Evolutionary conservation across 1,140 invertebrate genomes (phyloP), one percentile per base, ranked within the genome.

Genomic region (Chironomus striatipennis): DNA sequence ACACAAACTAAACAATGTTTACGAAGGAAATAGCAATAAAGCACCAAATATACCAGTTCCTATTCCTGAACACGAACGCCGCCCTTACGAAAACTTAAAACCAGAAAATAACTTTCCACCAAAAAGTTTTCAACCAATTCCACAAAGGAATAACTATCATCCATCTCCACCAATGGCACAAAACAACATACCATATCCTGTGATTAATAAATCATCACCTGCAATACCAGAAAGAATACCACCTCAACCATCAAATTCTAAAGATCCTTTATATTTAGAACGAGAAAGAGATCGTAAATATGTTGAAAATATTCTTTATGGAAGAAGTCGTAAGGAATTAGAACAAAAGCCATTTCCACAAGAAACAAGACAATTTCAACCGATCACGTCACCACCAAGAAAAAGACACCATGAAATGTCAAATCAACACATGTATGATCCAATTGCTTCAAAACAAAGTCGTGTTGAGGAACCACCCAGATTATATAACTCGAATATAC

Each of bases 1-100:
- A n/a, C 47, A 57, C 15, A 57, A 57, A 70, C 65, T 17, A 20
- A 70, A 70, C 6, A 70, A 70, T 21, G 10, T 21, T 20, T 70
- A 70, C 20, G 17, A 70, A 18, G 18, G 18, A 2, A 67, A 67
- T 70, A 6, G 10, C 65, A 70, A 2, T 9, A 5, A 86, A 88
- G 75, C 82, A 85, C 74, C 85, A 87, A 77, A 86, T 86, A 12
- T 85, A 87, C 67, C 83, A 87, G 75, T 84, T 70, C 7, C 20
- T 20, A 9, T 8, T 70, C 7, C 65, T 70, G 17, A 70, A 70
- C n/a, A 70, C 7, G 8, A 21, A 20, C 8, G 20, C 1, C 24
- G 24, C 5, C 5, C 24, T 1, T 34, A 34, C 24, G 24, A 34
- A 34, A 34, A 34, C 24, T 34, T 5, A 34, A 34, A 5, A 34